A percentile compares a stretch with the other conserved stretches of the same genome.
Evolutionary conservation across 2,797 vertebrate genomes (phyloP).

Genomic region (Taenioides sp.): DNA sequence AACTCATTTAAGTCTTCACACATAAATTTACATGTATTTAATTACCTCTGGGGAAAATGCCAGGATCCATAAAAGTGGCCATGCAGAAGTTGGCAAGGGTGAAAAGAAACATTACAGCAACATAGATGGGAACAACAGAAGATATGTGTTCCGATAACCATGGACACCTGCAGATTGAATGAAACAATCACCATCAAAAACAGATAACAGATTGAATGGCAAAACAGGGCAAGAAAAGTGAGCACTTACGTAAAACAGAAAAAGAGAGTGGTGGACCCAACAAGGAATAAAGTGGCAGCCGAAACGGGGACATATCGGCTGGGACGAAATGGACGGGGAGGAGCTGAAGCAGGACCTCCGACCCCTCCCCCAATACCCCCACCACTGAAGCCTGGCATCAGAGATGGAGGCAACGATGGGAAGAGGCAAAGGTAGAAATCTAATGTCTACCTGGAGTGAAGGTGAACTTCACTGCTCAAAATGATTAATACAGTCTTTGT

Average conservation of each 20-base stretch:
- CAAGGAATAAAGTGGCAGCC: constrained; percentile 91
- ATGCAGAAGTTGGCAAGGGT: constrained; percentile 98
- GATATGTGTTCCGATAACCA: constrained; percentile 89
- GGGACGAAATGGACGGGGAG: constrained; percentile 89
- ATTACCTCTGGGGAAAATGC: constrained; percentile 95
- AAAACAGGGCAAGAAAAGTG: not conserved
- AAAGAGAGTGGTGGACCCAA: constrained; percentile 95
- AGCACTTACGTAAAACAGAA: constrained; percentile 97
- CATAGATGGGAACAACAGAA: constrained; percentile 87
- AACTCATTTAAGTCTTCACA: not conserved
- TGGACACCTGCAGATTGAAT: constrained; percentile 81
- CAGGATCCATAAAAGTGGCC: constrained; percentile 99
- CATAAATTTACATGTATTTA: not conserved
- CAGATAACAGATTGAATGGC: not conserved
- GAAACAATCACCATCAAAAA: not conserved
- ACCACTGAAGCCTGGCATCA: constrained; percentile 79
- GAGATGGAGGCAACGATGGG: constrained; percentile 45
- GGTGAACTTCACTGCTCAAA: constrained; percentile 49
- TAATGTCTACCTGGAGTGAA: constrained; percentile 51
- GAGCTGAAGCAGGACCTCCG: constrained; percentile 75
- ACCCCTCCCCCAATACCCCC: constrained; percentile 77
- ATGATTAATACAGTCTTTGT: constrained; percentile 28
- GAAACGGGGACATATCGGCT: constrained; percentile 97
- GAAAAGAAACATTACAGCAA: constrained; percentile 90
- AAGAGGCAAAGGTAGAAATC: constrained; percentile 54